Percentiles rank a stretch among this genome's conserved stretches.
Evolutionary conservation across 92 coral and sea anemone genomes (phyloP).

Genomic region (Bergia sp.): DNA sequence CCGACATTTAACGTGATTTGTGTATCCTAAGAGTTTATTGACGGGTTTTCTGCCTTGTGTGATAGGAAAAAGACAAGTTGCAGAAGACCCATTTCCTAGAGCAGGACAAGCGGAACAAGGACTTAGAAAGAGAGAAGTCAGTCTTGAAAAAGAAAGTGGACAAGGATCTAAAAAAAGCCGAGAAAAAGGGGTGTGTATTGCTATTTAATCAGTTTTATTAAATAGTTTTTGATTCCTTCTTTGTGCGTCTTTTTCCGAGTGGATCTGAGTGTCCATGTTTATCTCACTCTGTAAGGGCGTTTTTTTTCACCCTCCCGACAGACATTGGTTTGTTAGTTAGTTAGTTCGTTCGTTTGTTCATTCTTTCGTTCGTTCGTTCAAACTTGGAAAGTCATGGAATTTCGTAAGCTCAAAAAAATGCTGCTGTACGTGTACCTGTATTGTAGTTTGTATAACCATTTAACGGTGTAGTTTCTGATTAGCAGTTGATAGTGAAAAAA

Average conservation of each 20-base stretch:
- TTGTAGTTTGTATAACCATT: no score
- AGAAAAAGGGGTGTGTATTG: conserved; percentile 84
- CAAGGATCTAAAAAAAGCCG: conserved; percentile 85
- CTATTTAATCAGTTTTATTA: neutral
- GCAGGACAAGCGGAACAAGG: conserved; percentile 87
- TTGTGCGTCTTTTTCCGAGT: neutral
- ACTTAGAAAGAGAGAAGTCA: conserved; percentile 78
- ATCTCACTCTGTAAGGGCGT: neutral
- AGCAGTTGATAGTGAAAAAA: neutral
- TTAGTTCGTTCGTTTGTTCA: no score
- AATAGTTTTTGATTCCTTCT: neutral
- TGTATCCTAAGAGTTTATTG: neutral
- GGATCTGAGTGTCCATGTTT: neutral
- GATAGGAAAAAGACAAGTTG: conserved; percentile 88
- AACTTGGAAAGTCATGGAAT: no score
- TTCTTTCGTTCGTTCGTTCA: no score
- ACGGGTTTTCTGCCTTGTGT: neutral
- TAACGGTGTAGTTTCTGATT: no score
- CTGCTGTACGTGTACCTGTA: no score
- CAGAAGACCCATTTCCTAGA: conserved; percentile 85
- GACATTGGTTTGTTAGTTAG: no score
- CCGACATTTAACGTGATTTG: no score
- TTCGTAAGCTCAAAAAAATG: no score
- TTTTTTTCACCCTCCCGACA: no score
- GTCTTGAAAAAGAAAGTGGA: conserved; percentile 72